Evolutionary conservation across 2,888 invertebrate species (phyloP), one percentile per base, ranked within the genome.

Genomic region (Campoplex capitator): DNA sequence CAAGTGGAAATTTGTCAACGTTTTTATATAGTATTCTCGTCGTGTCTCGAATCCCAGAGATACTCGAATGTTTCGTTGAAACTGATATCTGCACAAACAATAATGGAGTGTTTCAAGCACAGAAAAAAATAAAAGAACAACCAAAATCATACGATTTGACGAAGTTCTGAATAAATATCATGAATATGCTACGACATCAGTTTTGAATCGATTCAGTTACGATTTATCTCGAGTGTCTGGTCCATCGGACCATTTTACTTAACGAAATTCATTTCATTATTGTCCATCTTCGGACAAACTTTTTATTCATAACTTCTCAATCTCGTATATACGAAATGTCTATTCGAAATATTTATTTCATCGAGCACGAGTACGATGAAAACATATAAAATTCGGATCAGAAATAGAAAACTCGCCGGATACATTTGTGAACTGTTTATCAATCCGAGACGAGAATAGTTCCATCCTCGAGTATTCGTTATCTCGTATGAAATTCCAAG

Each of bases 11-110:
- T 54, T 42, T 67, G 65, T 42, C 54, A 51, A 28, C 42, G 38
- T 74, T 74, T 81, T 74, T 51, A 51, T 48, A 13, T 48, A 28
- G 42, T 38, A 7, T 38, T 38, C 38, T 38, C 45, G 54, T 73
- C 3, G 56, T n/a, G 56, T 45, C 79, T 45, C 70, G 54, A 38
- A 13, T 45, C 48, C 4, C 9, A 45, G 3, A 58, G 56, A 35
- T 42, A 32, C 38, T 38, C 38, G 67, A 23, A 38, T 56, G 42
- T 23, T 67, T 28, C 11, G 4, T 48, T 32, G 32, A 18, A 42
- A n/a, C 28, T 58, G 7, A 80, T 45, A 56, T 45, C 23, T 67
- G 48, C 51, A 67, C 32, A 23, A 38, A 54, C 51, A 13, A 51
- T 51, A n/a, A 51, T 16, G 68, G 8, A 9, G 68, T 56, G 54